Percentiles rank a stretch among this genome's conserved stretches.
phyloP scores from a whole-genome alignment of 1,140 invertebrate genomes.

The Reticulitermes speratus region DNA sequence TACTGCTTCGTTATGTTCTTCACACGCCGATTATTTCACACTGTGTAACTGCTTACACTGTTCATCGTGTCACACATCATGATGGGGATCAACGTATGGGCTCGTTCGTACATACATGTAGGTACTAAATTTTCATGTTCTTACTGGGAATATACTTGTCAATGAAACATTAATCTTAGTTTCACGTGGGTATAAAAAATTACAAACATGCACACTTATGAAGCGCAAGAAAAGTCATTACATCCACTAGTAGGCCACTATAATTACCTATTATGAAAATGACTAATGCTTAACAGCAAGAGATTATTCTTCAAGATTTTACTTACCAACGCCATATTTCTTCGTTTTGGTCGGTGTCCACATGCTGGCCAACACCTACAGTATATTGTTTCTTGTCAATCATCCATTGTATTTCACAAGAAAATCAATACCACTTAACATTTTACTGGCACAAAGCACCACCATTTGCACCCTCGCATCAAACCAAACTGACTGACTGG shows the following conservation, averaged over 20 bases:
- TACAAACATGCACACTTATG: neutral
- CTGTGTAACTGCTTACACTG: no score
- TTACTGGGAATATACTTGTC: neutral
- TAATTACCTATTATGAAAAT: neutral
- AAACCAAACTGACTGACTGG: constrained; percentile 12
- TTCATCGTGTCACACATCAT: no score
- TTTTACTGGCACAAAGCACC: neutral
- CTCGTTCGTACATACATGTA: no score
- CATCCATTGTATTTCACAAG: constrained; percentile 26
- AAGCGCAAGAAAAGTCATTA: neutral
- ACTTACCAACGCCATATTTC: constrained; percentile 65
- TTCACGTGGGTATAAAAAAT: neutral
- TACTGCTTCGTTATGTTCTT: neutral
- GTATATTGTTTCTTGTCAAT: constrained; percentile 9
- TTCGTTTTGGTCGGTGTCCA: constrained; percentile 62
- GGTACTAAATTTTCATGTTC: no score
- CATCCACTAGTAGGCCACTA: neutral
- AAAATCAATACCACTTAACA: constrained; percentile 33
- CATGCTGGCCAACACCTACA: constrained; percentile 45
- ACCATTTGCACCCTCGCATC: neutral
- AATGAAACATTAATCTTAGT: neutral
- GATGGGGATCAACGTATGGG: no score
- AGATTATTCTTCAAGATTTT: neutral
- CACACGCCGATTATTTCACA: neutral
- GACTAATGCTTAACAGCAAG: neutral